Percentiles rank a stretch among this genome's conserved stretches.
phyloP scores from a whole-genome alignment of 2,888 invertebrate species.

The Fabriciana adippe region DNA sequence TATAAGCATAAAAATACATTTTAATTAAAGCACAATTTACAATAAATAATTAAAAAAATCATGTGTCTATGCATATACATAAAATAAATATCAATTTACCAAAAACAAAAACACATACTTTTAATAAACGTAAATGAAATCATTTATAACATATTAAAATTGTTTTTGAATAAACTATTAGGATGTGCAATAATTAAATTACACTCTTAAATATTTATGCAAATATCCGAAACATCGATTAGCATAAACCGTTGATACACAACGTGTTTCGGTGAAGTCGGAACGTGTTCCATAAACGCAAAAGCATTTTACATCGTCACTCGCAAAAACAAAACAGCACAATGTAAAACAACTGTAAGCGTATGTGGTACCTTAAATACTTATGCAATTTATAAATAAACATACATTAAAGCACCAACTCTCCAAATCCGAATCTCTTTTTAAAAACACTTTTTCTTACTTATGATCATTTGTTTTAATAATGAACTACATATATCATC shows the following conservation, averaged over 20 bases:
- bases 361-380: slow-evolving; percentile 4
- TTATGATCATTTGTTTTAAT: no score
- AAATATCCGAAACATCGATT: slow-evolving; percentile 19
- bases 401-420: no score
- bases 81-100: no score
- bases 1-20: no score
- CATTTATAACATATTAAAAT: not conserved
- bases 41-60: no score
- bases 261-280: slow-evolving; percentile 22
- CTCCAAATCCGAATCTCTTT: no score
- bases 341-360: slow-evolving; percentile 18
- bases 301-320: slow-evolving; percentile 29
- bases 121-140: not conserved
- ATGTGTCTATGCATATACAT: no score
- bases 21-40: no score
- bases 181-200: slow-evolving; percentile 12
- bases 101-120: not conserved
- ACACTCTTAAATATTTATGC: slow-evolving; percentile 17
- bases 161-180: slow-evolving; percentile 1
- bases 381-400: not conserved
- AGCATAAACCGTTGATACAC: slow-evolving; percentile 21
- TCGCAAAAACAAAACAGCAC: slow-evolving; percentile 7
- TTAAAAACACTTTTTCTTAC: no score
- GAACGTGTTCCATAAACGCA: slow-evolving; percentile 27
- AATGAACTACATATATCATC: no score